Base-by-base conservation (phyloP, 2,888 invertebrate species). In the Saturnia japonica region DNA sequence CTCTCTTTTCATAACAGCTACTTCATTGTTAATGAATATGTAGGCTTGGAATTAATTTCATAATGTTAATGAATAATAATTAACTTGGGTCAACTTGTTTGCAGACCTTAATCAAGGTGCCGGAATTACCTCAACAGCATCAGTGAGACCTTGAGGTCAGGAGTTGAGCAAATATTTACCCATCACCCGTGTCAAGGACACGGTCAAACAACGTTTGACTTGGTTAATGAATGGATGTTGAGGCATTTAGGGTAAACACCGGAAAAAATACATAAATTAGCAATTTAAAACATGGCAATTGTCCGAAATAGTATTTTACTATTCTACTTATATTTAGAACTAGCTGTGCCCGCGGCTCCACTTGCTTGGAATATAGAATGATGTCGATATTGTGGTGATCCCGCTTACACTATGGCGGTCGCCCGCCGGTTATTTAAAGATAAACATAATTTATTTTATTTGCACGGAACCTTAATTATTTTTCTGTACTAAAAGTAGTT, bases 181-280 rank as follows among this genome's bases (percentile, higher is more conserved):
- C 22, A 54, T 40, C 34, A 22, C 70, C 51, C 45, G 43, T 40
- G 42, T 51, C 40, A 51, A 64, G n/a, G 54, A 34, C 70, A 47
- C 40, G 51, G 57, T 60, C 64, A 71, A 71, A 71, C 64, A 54
- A 68, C 62, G 68, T 22, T 64, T 71, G 68, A 12, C 62, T 68
- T 62, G 47, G 51, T 19, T 71, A 71, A 71, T 71, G 71, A 71
- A 71, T 42, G 71, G 64, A 19, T 40, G 40, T 25, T 16, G 40
- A 19, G 28, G 68, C 7, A n/a, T 67, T 45, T 67, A 45, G 54
- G 14, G 40, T 25, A 34, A 40, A 40, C 2, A 45, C n/a, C 19
- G 2, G n/a, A 40, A 64, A 64, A 40, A 64, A 11, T n/a, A n/a
- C 9, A 40, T n/a, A 6, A 14, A 25, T 28, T 28, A 60, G 3